Evolutionary conservation across 2,797 vertebrate species (phyloP).

Genomic region (Hirundo rustica): DNA sequence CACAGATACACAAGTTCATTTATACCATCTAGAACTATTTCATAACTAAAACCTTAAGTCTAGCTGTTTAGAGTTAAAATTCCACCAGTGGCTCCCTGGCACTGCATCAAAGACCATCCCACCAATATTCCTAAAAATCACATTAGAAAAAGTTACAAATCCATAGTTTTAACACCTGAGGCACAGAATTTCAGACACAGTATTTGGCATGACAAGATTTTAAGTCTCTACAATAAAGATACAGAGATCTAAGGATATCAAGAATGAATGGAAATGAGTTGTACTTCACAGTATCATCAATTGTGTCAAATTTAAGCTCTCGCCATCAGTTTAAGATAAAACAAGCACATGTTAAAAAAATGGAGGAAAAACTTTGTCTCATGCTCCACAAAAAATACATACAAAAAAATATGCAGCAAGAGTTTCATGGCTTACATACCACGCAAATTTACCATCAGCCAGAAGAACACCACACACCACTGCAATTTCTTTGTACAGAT

Average conservation of each 20-base stretch:
- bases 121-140: background rate
- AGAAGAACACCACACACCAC: background rate
- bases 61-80: background rate
- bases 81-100: background rate
- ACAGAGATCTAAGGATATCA: background rate
- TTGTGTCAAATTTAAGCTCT: background rate
- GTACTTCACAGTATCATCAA: background rate
- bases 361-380: background rate
- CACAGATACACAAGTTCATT: background rate
- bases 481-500: background rate
- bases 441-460: background rate
- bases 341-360: fast-evolving
- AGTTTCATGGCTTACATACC: background rate
- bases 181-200: background rate
- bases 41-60: background rate
- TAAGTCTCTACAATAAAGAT: background rate
- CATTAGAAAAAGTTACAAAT: background rate
- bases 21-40: background rate
- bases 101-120: background rate
- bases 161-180: background rate
- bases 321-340: background rate
- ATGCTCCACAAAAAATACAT: background rate
- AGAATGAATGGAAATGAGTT: background rate
- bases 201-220: background rate
- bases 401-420: background rate